Percentiles rank a stretch among this genome's conserved stretches.
Conservation (phyloP, 1,140 invertebrate genomes). For the Hylaeus anthracinus region DNA sequence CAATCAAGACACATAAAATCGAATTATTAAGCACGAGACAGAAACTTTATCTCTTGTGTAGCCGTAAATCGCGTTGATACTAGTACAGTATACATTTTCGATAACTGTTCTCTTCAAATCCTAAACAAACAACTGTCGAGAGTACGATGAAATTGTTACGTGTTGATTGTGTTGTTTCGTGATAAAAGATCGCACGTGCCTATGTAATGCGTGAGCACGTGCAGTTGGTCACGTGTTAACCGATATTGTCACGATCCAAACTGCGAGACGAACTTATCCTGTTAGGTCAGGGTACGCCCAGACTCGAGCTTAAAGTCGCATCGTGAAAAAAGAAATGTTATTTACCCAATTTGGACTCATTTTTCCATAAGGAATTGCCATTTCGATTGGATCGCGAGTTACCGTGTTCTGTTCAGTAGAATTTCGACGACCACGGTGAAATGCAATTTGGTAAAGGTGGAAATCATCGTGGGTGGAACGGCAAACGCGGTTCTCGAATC, state of each 20-base stretch:
- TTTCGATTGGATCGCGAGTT: neutral
- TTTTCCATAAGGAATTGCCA: too few species aligned
- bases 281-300: constrained; percentile 15
- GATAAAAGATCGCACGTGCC: constrained; percentile 48
- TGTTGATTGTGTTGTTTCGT: constrained; percentile 33
- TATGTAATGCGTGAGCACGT: constrained; percentile 38
- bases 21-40: too few species aligned
- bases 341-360: too few species aligned
- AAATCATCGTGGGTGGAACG: constrained; percentile 2
- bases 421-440: neutral
- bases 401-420: neutral
- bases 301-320: too few species aligned
- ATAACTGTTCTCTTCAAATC: neutral
- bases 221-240: constrained; percentile 40
- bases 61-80: too few species aligned
- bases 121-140: neutral
- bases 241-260: neutral
- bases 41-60: too few species aligned
- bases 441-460: constrained; percentile 4
- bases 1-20: too few species aligned
- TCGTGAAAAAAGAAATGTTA: too few species aligned
- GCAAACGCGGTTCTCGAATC: neutral
- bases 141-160: constrained; percentile 1
- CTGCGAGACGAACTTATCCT: constrained; percentile 21
- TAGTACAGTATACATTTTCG: neutral